A percentile compares a stretch with the other conserved stretches of the same genome.
phyloP scores from a whole-genome alignment of 2,888 invertebrate genomes.

The Orthonevra nobilis region DNA sequence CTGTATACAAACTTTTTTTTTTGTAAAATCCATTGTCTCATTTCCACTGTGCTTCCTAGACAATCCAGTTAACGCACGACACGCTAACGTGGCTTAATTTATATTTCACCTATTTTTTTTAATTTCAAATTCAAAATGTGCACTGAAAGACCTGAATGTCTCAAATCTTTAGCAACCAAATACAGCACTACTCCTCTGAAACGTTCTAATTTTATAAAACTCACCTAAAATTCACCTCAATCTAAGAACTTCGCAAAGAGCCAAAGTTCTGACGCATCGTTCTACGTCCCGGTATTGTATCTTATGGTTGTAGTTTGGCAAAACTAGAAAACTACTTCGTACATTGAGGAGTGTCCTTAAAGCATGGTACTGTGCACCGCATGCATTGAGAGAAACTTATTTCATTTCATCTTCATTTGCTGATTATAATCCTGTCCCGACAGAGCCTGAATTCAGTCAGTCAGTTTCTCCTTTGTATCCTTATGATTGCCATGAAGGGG shows the following conservation, averaged over 20 bases:
- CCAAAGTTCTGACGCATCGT: constrained; percentile 5
- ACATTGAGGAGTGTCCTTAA: constrained; percentile 36
- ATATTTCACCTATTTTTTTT: too few relatives aligned
- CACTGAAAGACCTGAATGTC: too few relatives aligned
- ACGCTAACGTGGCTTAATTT: too few relatives aligned
- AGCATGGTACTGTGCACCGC: not conserved
- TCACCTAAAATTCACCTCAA: too few relatives aligned
- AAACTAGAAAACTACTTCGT: constrained; percentile 59
- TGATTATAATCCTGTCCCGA: constrained; percentile 61
- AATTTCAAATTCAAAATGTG: too few relatives aligned
- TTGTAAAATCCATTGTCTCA: too few relatives aligned
- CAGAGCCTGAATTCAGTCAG: constrained; percentile 13
- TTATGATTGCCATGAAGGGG: constrained; percentile 48
- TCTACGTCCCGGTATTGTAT: constrained; percentile 27
- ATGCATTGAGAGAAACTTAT: constrained; percentile 53
- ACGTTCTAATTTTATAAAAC: too few relatives aligned
- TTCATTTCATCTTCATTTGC: constrained; percentile 70
- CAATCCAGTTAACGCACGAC: too few relatives aligned
- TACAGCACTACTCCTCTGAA: too few relatives aligned
- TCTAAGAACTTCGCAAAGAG: constrained; percentile 27
- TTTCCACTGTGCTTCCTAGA: too few relatives aligned
- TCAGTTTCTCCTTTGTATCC: constrained; percentile 9
- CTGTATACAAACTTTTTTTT: too few relatives aligned
- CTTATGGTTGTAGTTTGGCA: constrained; percentile 53
- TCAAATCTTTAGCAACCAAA: too few relatives aligned